Evolutionary conservation across 2,888 invertebrate species (phyloP).

Genomic region (Ichneumoninae sp.): DNA sequence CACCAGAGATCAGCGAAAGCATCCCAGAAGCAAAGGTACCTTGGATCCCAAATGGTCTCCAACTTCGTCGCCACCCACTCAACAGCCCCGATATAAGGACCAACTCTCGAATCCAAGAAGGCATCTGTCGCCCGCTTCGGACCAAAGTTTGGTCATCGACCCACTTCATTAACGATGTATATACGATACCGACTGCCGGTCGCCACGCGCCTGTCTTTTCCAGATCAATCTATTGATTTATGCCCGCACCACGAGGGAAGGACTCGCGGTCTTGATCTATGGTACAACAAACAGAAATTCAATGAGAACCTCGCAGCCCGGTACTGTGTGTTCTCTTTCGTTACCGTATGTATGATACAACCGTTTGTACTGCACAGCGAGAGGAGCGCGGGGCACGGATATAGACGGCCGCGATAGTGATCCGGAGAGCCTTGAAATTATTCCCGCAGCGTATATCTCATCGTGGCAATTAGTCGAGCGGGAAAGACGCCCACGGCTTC

Average conservation of each 20-base stretch:
- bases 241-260: conserved; percentile 37
- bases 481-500: conserved; percentile 80
- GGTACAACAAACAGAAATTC: conserved; percentile 30
- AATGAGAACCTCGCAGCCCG: conserved; percentile 42
- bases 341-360: conserved; percentile 39
- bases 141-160: conserved; percentile 63
- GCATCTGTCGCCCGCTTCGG: conserved; percentile 25
- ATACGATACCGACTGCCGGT: conserved; percentile 35
- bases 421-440: conserved; percentile 73
- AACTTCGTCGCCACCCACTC: conserved; percentile 55
- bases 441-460: conserved; percentile 75
- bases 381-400: conserved; percentile 46
- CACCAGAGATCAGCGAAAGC: neutral
- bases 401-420: conserved; percentile 64
- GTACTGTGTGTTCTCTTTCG: conserved; percentile 14
- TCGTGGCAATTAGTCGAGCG: conserved; percentile 80
- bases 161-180: conserved; percentile 61
- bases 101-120: conserved; percentile 45
- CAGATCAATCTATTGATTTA: conserved; percentile 68
- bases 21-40: neutral
- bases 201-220: conserved; percentile 53
- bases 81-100: conserved; percentile 18
- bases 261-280: conserved; percentile 36
- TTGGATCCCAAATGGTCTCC: conserved; percentile 4
- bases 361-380: conserved; percentile 36